phyloP scores from a whole-genome alignment of 2,113 vertebrate genomes.

The Actenoides hombroni region DNA sequence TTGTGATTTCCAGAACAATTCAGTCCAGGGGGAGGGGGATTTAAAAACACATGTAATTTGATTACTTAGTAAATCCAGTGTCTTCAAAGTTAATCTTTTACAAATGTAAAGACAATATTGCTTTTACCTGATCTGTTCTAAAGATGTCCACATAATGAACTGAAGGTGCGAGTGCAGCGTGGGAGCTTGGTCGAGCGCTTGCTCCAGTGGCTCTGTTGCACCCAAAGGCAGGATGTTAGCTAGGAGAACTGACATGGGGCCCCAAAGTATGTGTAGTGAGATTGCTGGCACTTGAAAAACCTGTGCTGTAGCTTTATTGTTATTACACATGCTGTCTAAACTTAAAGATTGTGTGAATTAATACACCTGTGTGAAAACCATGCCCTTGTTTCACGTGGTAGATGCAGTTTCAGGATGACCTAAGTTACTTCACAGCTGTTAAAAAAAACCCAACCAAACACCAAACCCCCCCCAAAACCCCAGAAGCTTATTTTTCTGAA shows the following conservation, averaged over 20 bases:
- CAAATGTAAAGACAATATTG: background rate
- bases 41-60: background rate
- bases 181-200: background rate
- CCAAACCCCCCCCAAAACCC: background rate
- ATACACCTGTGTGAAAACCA: background rate
- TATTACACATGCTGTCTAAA: background rate
- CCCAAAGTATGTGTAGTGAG: background rate
- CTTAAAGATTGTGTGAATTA: background rate
- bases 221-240: background rate
- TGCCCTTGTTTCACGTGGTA: fast-evolving
- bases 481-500: background rate
- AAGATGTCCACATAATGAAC: background rate
- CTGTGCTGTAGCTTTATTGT: background rate
- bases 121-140: background rate
- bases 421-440: background rate
- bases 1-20: background rate
- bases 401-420: background rate
- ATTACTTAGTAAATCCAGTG: background rate
- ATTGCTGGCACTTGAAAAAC: background rate
- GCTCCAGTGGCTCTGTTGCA: background rate
- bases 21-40: background rate
- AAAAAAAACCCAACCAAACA: background rate
- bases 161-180: background rate
- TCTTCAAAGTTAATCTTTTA: background rate
- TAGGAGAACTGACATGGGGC: background rate